Evolutionary conservation across 2,113 vertebrate genomes (phyloP).

Genomic region (Urocolius indicus): DNA sequence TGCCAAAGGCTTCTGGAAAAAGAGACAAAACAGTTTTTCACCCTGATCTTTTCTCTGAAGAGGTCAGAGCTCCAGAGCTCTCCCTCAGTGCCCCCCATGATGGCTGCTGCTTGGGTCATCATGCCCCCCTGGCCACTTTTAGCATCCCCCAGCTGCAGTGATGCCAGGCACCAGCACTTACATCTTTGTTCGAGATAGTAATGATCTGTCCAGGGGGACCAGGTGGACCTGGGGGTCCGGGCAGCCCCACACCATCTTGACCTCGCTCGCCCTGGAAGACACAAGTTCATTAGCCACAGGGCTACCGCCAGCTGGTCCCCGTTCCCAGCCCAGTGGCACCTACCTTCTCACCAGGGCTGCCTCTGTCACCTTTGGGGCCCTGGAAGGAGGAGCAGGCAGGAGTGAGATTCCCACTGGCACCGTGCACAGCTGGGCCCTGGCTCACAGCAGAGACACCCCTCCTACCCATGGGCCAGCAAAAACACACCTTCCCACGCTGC

Average conservation of each 20-base stretch:
- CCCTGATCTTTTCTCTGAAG: not conserved
- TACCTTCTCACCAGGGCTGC: constrained; percentile 85
- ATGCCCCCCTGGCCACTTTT: not conserved
- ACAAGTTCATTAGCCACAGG: not conserved
- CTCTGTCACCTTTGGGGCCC: constrained; percentile 88
- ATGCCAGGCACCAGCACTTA: constrained; percentile 45
- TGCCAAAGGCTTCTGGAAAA: constrained; percentile 23
- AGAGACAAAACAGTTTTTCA: not conserved
- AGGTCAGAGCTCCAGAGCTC: not conserved
- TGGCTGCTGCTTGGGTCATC: not conserved
- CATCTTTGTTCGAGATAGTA: constrained; percentile 67
- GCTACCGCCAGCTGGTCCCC: rapidly evolving
- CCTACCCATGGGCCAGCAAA: not conserved
- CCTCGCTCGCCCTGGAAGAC: constrained; percentile 87
- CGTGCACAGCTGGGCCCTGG: rapidly evolving
- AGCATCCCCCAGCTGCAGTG: not conserved
- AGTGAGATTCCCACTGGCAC: not conserved
- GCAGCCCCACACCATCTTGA: constrained; percentile 83
- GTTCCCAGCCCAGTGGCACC: not conserved
- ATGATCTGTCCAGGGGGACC: constrained; percentile 87
- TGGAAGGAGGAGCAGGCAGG: constrained; percentile 59
- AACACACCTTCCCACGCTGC: not conserved
- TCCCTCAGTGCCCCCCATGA: not conserved
- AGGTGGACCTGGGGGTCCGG: constrained; percentile 86
- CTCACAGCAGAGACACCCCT: not conserved